These are phyloP conservation scores for Euclidia mi DNA, from an alignment of 2,888 invertebrate species.

Conservation along the genomic window DNA sequence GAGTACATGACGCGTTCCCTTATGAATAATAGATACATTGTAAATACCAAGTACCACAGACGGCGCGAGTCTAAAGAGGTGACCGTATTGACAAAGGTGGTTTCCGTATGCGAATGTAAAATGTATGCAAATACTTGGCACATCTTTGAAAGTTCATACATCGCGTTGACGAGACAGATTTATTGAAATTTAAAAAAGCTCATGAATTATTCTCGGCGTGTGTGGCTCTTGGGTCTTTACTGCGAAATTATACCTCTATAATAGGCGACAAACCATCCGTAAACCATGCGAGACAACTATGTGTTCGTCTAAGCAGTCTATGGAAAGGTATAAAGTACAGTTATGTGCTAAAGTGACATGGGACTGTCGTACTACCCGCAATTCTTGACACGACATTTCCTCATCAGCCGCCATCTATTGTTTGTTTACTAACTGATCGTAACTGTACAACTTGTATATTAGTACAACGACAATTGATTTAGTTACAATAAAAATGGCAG, in stretches of 20 bases:
- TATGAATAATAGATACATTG: constrained; percentile 20
- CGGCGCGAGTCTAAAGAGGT: constrained; percentile 14
- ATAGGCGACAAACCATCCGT: constrained; percentile 47
- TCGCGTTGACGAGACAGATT: constrained; percentile 46
- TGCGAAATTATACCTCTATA: constrained; percentile 62
- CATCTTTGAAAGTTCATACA: constrained; percentile 34
- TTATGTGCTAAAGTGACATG: constrained; percentile 40
- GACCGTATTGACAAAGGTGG: constrained; percentile 17
- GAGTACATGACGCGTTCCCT: too few species aligned
- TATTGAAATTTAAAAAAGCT: constrained; percentile 63
- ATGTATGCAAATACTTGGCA: constrained; percentile 38
- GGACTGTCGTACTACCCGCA: constrained; percentile 38
- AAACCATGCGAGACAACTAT: constrained; percentile 28
- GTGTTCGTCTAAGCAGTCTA: constrained; percentile 27
- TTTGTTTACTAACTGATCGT: constrained; percentile 37
- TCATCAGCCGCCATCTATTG: constrained; percentile 49
- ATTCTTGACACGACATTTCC: constrained; percentile 55
- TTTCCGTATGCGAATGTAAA: constrained; percentile 12
- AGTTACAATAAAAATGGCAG: neutral
- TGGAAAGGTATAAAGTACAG: constrained; percentile 54
- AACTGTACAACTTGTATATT: constrained; percentile 21
- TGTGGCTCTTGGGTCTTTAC: constrained; percentile 63
- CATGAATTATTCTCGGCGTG: constrained; percentile 71
- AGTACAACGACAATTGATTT: neutral
- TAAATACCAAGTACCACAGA: constrained; percentile 26